A percentile compares a stretch with the other conserved stretches of the same genome.
Evolutionary conservation across 2,797 vertebrate genomes (phyloP).

Genomic region (Brachyrhaphis roseni): DNA sequence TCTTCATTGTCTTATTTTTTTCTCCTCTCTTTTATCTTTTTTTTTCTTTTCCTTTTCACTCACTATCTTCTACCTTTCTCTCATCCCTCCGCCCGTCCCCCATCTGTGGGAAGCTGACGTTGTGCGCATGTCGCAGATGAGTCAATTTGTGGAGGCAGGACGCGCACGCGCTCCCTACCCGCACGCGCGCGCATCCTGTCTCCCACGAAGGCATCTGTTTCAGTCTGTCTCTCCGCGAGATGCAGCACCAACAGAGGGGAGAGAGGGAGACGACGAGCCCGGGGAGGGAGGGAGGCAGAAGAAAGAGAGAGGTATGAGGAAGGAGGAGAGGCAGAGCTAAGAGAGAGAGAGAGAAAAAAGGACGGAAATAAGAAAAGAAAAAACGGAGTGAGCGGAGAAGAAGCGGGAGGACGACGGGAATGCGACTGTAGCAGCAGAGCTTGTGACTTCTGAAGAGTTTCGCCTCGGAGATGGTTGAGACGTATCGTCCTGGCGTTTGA

Average conservation of each 20-base stretch:
- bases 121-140: slow-evolving; percentile 78
- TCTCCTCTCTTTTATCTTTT: slow-evolving; percentile 6
- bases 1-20: slow-evolving; percentile 26
- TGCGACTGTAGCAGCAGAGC: slow-evolving; percentile 51
- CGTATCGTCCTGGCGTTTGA: slow-evolving; percentile 45
- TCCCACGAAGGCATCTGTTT: slow-evolving; percentile 78
- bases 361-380: slow-evolving; percentile 24
- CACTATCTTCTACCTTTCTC: slow-evolving; percentile 46
- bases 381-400: slow-evolving; percentile 7
- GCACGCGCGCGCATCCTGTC: slow-evolving; percentile 66
- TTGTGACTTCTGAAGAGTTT: slow-evolving; percentile 70
- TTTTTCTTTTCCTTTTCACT: slow-evolving; percentile 26
- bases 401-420: slow-evolving; percentile 31
- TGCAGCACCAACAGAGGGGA: slow-evolving; percentile 73
- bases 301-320: slow-evolving; percentile 26
- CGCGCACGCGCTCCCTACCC: slow-evolving; percentile 26
- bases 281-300: slow-evolving; percentile 48
- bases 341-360: slow-evolving; percentile 1
- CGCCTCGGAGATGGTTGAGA: slow-evolving; percentile 46
- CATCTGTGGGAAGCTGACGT: slow-evolving; percentile 75
- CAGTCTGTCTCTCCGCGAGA: slow-evolving; percentile 72
- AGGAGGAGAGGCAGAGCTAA: background rate
- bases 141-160: slow-evolving; percentile 78
- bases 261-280: slow-evolving; percentile 66
- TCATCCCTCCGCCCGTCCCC: slow-evolving; percentile 73